A percentile compares a stretch with the other conserved stretches of the same genome.
phyloP scores from a whole-genome alignment of 37 sponge, comb jelly and placozoan genomes.

The Tethya wilhelma region DNA sequence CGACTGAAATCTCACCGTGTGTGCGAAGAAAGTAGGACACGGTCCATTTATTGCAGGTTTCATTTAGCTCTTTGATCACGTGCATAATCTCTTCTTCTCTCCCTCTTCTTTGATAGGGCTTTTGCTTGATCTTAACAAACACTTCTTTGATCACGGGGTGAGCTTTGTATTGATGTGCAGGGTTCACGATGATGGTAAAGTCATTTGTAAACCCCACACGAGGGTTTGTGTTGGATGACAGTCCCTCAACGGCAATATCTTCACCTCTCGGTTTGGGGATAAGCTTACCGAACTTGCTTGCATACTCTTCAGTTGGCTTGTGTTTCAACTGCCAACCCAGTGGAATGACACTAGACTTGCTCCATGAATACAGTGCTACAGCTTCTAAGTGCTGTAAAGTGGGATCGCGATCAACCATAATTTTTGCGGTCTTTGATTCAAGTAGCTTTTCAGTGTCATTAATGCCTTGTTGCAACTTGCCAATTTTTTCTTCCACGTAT shows the following conservation, averaged over 20 bases:
- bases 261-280: not conserved
- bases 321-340: slow-evolving; percentile 2
- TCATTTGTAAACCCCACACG: not conserved
- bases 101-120: not conserved
- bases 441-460: not conserved
- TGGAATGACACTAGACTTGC: not conserved
- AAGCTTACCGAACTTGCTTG: slow-evolving; percentile 1
- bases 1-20: not conserved
- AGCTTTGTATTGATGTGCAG: not conserved
- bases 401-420: not conserved
- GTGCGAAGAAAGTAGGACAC: slow-evolving; percentile 2
- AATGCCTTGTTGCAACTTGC: not conserved
- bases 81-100: too few species aligned
- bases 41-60: not conserved
- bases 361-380: not conserved
- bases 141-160: not conserved
- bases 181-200: not conserved
- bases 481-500: slow-evolving; percentile 1
- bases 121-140: slow-evolving; percentile 1
- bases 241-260: not conserved
- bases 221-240: not conserved
- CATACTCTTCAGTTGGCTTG: not conserved
- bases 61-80: not conserved
- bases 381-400: not conserved
- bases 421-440: not conserved